A percentile compares a stretch with the other conserved stretches of the same genome.
Evolutionary conservation across 2,888 invertebrate species (phyloP).

Genomic region (Sminthurinus aureus): DNA sequence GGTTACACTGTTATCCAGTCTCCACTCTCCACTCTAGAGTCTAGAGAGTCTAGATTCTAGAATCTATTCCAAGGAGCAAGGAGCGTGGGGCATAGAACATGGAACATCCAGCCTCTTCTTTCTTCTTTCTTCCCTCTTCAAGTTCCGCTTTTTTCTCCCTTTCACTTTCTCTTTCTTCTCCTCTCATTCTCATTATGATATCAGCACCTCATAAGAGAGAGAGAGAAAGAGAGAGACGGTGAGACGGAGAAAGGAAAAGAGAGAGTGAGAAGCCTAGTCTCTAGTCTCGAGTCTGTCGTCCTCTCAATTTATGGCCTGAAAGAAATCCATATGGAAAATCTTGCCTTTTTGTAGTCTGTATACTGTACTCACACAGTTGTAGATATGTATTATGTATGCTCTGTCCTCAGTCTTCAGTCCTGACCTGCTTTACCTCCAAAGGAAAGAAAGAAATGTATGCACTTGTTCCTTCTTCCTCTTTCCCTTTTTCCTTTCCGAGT

Average conservation of each 20-base stretch:
- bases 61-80: too few relatives aligned
- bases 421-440: too few relatives aligned
- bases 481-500: background rate
- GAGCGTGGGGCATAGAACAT: too few relatives aligned
- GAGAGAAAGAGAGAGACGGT: background rate
- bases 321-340: slow-evolving; percentile 32
- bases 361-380: background rate
- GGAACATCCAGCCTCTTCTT: background rate
- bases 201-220: slow-evolving; percentile 40
- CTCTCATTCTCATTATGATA: slow-evolving; percentile 33
- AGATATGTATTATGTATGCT: background rate
- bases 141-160: background rate
- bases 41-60: background rate
- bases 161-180: slow-evolving; percentile 1
- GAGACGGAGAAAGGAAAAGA: background rate
- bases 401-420: too few relatives aligned
- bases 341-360: background rate
- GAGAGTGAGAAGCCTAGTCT: background rate
- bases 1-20: slow-evolving; percentile 17
- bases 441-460: background rate
- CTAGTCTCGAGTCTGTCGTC: slow-evolving; percentile 26
- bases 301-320: slow-evolving; percentile 28
- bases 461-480: background rate
- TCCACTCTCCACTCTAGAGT: background rate
- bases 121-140: background rate